Percentiles rank a stretch among this genome's conserved stretches.
Conservation (phyloP, 2,888 invertebrate species). For the Mesorhabditis sp. region DNA sequence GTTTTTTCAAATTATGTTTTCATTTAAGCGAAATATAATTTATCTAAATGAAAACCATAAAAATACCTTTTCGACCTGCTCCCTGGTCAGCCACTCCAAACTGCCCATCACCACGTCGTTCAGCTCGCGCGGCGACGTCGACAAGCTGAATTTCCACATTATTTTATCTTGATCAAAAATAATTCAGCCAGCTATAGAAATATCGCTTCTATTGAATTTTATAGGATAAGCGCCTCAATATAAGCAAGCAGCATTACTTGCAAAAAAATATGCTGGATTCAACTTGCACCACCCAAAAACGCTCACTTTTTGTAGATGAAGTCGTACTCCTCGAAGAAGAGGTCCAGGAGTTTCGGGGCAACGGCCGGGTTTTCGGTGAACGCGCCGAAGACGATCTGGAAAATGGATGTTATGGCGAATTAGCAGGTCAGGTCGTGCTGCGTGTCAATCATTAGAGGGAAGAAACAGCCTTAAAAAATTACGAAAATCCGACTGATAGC, state of each 20-base stretch:
- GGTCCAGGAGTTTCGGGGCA: background rate
- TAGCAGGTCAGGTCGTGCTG: too few relatives aligned
- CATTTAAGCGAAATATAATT: too few relatives aligned
- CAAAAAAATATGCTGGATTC: too few relatives aligned
- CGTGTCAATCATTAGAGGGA: too few relatives aligned
- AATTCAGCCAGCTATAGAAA: background rate
- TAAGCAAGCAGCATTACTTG: too few relatives aligned
- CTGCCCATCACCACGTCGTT: background rate
- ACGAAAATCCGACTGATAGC: too few relatives aligned
- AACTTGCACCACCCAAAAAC: background rate
- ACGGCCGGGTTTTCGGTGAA: background rate
- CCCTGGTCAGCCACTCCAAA: background rate
- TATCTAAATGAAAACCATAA: background rate
- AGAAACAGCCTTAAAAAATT: too few relatives aligned
- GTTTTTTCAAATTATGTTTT: too few relatives aligned
- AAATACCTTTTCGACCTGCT: background rate
- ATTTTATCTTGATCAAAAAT: background rate
- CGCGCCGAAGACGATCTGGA: background rate
- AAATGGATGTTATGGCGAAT: background rate
- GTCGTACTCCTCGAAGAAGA: conserved; percentile 4
- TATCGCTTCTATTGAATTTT: too few relatives aligned
- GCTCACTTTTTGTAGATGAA: conserved; percentile 5
- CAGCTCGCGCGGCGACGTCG: background rate
- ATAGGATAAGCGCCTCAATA: too few relatives aligned
- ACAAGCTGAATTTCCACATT: background rate